Base-by-base conservation (phyloP, 2,888 invertebrate genomes). In the Helicoverpa assulta region DNA sequence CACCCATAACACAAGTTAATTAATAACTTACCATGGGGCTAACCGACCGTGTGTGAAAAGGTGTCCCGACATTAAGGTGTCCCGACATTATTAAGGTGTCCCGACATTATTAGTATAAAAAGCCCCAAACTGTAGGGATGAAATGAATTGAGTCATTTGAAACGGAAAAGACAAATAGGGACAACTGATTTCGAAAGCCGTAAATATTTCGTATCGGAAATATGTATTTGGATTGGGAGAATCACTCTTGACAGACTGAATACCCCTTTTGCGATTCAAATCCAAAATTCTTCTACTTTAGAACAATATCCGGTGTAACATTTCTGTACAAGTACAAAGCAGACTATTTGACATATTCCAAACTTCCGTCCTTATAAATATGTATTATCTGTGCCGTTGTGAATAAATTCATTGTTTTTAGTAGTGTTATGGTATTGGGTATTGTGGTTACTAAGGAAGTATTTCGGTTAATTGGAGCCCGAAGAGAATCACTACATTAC, bases 171-270 rank as follows among this genome's bases (percentile, higher is more conserved):
- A 67, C 61, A 78, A 76, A 76, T 55, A 59, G 62, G 54, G 60
- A n/a, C 52, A 71, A 54, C 47, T 66, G 67, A 67, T 74, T 69
- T 16, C 29, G 19, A 58, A 69, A 79, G 19, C 51, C 66, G 57
- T 18, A 67, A 80, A 63, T 67, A 53, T 71, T 58, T 64, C 12
- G 33, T 65, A 62, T 62, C 64, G 67, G 74, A 71, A 77, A 80
- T 80, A 67, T 58, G 59, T 68, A 64, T 71, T 74, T 67, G 33
- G 26, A 26, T 26, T 26, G 26, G 26, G 26, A 26, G 26, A 26
- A 26, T 26, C 47, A 66, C 66, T 33, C 52, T 62, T 66, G 16
- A 58, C 18, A 69, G 40, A 63, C 55, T 50, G 61, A 57, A 50
- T 53, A 63, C 53, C 19, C 26, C 47, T 61, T 78, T 79, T 66